A percentile compares a stretch with the other conserved stretches of the same genome.
Evolutionary conservation across 2,888 invertebrate genomes (phyloP).

Genomic region (Heliconius charithonia): DNA sequence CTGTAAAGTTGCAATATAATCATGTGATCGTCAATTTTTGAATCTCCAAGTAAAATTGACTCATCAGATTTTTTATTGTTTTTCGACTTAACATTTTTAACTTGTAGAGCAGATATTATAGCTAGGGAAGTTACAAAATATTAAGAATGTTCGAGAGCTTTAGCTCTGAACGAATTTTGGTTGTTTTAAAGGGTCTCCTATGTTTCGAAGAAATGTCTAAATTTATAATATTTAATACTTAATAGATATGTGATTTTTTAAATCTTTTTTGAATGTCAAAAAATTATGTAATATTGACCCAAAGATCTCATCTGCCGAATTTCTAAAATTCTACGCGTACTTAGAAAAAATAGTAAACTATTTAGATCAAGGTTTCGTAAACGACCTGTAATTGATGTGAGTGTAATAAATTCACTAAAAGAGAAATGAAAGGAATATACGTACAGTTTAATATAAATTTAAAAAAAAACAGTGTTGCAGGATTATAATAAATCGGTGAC

Average conservation of each 20-base stretch:
- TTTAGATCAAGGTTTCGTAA: neutral
- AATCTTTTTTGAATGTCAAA: neutral
- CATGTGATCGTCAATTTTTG: conserved; percentile 20
- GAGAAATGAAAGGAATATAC: neutral
- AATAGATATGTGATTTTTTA: neutral
- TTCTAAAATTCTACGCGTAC: conserved; percentile 50
- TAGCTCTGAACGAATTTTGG: neutral
- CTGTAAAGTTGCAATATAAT: conserved; percentile 8
- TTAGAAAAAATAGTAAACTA: conserved; percentile 44
- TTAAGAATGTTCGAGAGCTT: neutral
- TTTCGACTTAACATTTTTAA: neutral
- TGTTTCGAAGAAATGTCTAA: conserved; percentile 12
- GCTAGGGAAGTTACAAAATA: conserved; percentile 10
- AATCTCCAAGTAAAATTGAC: conserved; percentile 26
- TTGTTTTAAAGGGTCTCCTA: conserved; percentile 11
- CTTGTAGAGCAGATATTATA: neutral
- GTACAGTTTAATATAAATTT: neutral
- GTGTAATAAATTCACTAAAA: neutral
- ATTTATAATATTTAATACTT: neutral
- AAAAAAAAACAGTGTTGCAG: neutral
- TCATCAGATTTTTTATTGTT: conserved; percentile 20
- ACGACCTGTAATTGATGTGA: neutral
- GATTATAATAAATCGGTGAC: neutral
- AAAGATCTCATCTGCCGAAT: conserved; percentile 59
- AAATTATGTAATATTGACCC: conserved; percentile 11